Percentiles rank a stretch among this genome's conserved stretches.
These are phyloP conservation scores for Sebastes minor DNA, from an alignment of 2,797 vertebrate genomes.

Conservation along the genomic window DNA sequence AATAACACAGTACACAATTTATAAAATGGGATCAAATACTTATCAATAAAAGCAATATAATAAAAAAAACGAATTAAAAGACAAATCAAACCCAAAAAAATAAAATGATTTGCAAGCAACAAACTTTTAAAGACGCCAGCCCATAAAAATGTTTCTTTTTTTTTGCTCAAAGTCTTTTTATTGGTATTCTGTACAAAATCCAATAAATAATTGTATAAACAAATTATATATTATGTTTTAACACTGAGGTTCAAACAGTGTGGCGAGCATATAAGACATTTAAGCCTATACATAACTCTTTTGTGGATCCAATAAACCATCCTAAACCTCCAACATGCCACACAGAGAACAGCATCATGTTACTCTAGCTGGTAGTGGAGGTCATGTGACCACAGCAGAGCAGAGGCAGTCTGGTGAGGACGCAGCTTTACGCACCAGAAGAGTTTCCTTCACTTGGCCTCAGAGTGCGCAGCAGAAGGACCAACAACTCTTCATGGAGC, in stretches of 20 bases:
- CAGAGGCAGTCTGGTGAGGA: slow-evolving; percentile 13
- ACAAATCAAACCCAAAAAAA: too few relatives aligned
- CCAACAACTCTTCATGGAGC: neutral
- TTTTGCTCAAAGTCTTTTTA: too few relatives aligned
- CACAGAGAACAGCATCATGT: neutral
- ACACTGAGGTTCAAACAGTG: neutral
- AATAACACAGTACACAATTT: neutral
- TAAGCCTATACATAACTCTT: neutral
- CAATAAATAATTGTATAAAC: too few relatives aligned
- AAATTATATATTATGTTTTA: neutral
- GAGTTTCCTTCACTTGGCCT: slow-evolving; percentile 4
- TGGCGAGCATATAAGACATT: neutral
- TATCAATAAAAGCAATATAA: too few relatives aligned
- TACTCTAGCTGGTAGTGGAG: neutral
- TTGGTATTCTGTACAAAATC: too few relatives aligned
- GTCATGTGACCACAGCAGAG: slow-evolving; percentile 59
- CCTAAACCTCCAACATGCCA: neutral
- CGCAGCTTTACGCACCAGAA: neutral
- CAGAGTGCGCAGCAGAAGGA: slow-evolving; percentile 5
- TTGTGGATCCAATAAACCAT: neutral
- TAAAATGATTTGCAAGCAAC: too few relatives aligned
- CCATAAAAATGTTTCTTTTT: too few relatives aligned
- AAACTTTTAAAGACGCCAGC: too few relatives aligned
- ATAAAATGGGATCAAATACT: too few relatives aligned
- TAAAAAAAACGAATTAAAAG: too few relatives aligned